Evolutionary conservation across 1,140 invertebrate species (phyloP).

Genomic region (Steinernema khuongi): DNA sequence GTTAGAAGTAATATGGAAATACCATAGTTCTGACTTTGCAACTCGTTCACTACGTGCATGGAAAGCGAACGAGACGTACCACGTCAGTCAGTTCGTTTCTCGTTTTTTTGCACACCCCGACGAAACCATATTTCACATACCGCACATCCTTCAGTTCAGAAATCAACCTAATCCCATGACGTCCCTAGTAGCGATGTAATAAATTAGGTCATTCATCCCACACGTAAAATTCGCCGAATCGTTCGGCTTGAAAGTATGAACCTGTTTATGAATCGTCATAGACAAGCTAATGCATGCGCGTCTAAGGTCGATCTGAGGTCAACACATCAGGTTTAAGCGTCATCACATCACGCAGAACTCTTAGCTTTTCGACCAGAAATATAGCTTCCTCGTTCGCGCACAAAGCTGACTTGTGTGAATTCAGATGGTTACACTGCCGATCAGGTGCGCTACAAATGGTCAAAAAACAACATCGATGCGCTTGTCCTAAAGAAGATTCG

Average conservation of each 20-base stretch:
- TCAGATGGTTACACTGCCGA: constrained; percentile 43
- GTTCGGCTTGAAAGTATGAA: neutral
- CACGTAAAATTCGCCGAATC: too few relatives aligned
- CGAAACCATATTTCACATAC: too few relatives aligned
- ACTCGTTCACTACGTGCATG: too few relatives aligned
- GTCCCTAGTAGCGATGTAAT: too few relatives aligned
- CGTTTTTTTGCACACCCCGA: too few relatives aligned
- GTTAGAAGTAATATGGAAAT: too few relatives aligned
- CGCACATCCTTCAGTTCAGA: too few relatives aligned
- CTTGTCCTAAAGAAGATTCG: constrained; percentile 36
- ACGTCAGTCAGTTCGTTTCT: too few relatives aligned
- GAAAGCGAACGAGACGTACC: too few relatives aligned
- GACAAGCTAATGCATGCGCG: neutral
- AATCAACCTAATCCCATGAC: too few relatives aligned
- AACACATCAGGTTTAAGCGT: neutral
- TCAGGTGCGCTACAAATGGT: constrained; percentile 37
- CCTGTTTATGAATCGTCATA: neutral
- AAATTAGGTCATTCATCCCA: too few relatives aligned
- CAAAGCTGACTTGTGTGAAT: neutral
- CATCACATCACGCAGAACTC: neutral
- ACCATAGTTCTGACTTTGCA: too few relatives aligned
- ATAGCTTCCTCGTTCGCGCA: neutral
- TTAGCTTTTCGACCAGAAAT: neutral
- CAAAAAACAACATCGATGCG: constrained; percentile 26
- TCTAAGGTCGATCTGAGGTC: constrained; percentile 2